Base-by-base conservation (phyloP, 2,113 vertebrate genomes). In the Otus sunia region DNA sequence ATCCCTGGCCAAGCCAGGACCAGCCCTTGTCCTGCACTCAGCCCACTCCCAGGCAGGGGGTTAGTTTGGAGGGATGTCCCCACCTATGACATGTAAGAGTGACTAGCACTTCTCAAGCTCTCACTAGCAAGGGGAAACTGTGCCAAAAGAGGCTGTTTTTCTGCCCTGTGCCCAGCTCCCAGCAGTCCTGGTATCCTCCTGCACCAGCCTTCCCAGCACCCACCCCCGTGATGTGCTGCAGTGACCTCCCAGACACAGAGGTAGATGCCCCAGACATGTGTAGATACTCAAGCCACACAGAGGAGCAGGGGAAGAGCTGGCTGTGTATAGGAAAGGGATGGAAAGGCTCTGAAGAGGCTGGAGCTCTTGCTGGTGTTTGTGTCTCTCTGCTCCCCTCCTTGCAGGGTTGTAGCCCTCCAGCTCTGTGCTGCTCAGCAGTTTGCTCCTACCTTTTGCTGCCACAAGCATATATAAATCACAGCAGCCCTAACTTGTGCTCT, bases 391-490 rank as follows among this genome's bases (percentile, higher is more conserved):
- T 68, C 29, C 15, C 34, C 15, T 4, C 15, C 13, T 36, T n/a
- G 55, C 60, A 81, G 64, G 36, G 27, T 30, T 94, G 9, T 17
- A n/a, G 13, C 66, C 45, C 69, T 78, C 32, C 73, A 68, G 39
- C 62, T 82, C 69, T 66, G 27, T 37, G 62, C 69, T 72, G 87
- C 87, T 96, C 25, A 62, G 66, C 20, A 23, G 21, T 92, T 89
- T 64, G 12, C 73, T 75, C 30, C 69, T 76, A 30, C 79, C 17
- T 90, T 82, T 86, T 83, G 47, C 77, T 92, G 84, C 74, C 88
- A 89, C 4, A 2, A 87, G 58, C 11, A 1, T 34, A 55, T 47
- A 64, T 96, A 96, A 97, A 97, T 95, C 95, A 90, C 88, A 86
- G 34, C 90, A 77, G 78, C 34, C 85, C 77, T 62, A 73, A 86